Base-by-base conservation (phyloP, 1,140 invertebrate species). In the Laupala kohalensis region DNA sequence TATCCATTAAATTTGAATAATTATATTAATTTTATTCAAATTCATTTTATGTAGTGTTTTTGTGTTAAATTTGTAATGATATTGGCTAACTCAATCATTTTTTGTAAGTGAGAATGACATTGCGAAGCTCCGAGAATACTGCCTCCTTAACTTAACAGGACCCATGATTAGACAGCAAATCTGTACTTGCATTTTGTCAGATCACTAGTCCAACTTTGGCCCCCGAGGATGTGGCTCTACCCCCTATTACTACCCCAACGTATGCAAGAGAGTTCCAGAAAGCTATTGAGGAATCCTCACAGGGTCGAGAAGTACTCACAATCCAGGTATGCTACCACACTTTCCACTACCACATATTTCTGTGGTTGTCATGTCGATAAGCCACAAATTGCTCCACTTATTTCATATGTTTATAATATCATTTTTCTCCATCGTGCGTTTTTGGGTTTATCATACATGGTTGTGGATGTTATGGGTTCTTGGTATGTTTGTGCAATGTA, bases 231-330 rank as follows among this genome's bases (percentile, higher is more conserved):
- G 78, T 82, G 71, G 79, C 83, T 25, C 80, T 84, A 76, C 80
- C 82, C 67, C 81, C 86, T 23, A 87, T 87, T 73, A 86, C 85
- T 24, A 87, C 85, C 65, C 82, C 84, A 66, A 84, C 84, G 6
- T 87, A 87, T 77, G 86, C 83, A 5, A 84, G 86, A 71, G 86
- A 88, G 77, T 88, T 89, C 75, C 84, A 88, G 76, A 84, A 85
- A 75, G 86, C 86, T 63, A 85, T 90, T 26, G 83, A 87, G 74
- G 79, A 82, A 74, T 84, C 87, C 63, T 87, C 89, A 6, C 83
- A 83, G 76, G 88, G 87, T 25, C 81, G 89, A 69, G 82, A 89
- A 74, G 82, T 90, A 74, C 84, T 83, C 64, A 85, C 82, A 64
- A 82, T 86, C 69, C 82, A 85, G 80, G 85, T 86, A 81, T 76